Percentiles rank a stretch among this genome's conserved stretches.
Evolutionary conservation across 23 tunicate species (phyloP).

Genomic region (Ciona savignyi): DNA sequence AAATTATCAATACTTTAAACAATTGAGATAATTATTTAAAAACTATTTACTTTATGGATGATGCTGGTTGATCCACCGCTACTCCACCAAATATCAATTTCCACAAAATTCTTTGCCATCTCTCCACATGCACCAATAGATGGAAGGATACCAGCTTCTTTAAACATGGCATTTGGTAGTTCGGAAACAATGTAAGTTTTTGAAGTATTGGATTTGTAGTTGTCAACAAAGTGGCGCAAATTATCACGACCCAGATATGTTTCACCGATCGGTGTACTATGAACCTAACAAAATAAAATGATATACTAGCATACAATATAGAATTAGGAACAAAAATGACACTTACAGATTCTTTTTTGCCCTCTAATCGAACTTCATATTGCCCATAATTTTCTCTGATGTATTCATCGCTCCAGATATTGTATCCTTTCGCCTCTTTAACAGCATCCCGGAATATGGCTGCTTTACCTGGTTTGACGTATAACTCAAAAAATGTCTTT

Average conservation of each 20-base stretch:
- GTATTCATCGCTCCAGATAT: conserved; percentile 58
- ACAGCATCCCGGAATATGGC: conserved; percentile 60
- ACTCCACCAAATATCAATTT: conserved; percentile 88
- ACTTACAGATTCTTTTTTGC: conserved; percentile 71
- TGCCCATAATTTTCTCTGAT: conserved; percentile 48
- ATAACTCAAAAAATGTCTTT: conserved; percentile 44
- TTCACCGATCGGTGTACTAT: conserved; percentile 59
- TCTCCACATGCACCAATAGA: conserved; percentile 78
- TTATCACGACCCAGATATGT: conserved; percentile 68
- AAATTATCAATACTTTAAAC: no score
- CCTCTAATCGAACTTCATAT: conserved; percentile 66
- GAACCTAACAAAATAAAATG: no score
- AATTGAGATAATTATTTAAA: no score
- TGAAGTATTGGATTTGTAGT: conserved; percentile 18
- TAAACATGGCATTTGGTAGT: conserved; percentile 52
- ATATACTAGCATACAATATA: no score
- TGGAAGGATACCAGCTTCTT: conserved; percentile 55
- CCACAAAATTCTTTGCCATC: conserved; percentile 56
- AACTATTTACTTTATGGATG: conserved; percentile 42
- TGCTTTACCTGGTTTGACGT: conserved; percentile 56
- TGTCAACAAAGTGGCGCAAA: conserved; percentile 52
- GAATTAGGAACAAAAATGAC: neutral
- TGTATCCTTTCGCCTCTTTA: conserved; percentile 21
- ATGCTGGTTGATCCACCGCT: conserved; percentile 65
- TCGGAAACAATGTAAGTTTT: conserved; percentile 55